These are phyloP conservation scores for Drosophila kokeensis DNA, from an alignment of 2,888 invertebrate species.

Conservation along the genomic window DNA sequence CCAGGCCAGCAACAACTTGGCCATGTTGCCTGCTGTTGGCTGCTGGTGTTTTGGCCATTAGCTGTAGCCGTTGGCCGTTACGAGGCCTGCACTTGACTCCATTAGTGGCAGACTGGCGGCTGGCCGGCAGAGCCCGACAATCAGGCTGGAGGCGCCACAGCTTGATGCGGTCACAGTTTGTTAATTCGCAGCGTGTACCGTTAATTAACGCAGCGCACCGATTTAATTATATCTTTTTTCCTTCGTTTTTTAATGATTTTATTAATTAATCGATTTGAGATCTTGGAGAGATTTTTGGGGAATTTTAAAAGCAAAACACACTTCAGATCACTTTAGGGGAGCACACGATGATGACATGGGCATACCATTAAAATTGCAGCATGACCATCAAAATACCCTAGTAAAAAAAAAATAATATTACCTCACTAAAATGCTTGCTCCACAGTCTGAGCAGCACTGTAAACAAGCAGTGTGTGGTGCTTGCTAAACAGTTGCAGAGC, in stretches of 20 bases:
- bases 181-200: slow-evolving; percentile 65
- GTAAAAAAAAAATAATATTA: neutral
- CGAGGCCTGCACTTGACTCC: slow-evolving; percentile 73
- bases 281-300: slow-evolving; percentile 13
- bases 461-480: slow-evolving; percentile 55
- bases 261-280: slow-evolving; percentile 59
- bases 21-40: slow-evolving; percentile 24
- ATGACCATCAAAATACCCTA: slow-evolving; percentile 31
- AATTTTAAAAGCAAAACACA: slow-evolving; percentile 56
- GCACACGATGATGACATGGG: slow-evolving; percentile 37
- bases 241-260: slow-evolving; percentile 32
- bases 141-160: slow-evolving; percentile 49
- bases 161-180: slow-evolving; percentile 75
- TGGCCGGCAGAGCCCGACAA: slow-evolving; percentile 14
- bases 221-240: slow-evolving; percentile 60
- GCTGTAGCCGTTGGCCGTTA: slow-evolving; percentile 50
- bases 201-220: slow-evolving; percentile 69
- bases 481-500: slow-evolving; percentile 63
- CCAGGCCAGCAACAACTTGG: neutral
- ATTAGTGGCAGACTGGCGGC: slow-evolving; percentile 38
- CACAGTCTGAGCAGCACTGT: slow-evolving; percentile 59
- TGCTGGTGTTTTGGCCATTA: slow-evolving; percentile 45
- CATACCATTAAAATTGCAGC: neutral
- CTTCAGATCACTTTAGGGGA: slow-evolving; percentile 39
- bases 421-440: neutral